Conservation (phyloP, 2,113 vertebrate species). For the Platichthys stellatus region DNA sequence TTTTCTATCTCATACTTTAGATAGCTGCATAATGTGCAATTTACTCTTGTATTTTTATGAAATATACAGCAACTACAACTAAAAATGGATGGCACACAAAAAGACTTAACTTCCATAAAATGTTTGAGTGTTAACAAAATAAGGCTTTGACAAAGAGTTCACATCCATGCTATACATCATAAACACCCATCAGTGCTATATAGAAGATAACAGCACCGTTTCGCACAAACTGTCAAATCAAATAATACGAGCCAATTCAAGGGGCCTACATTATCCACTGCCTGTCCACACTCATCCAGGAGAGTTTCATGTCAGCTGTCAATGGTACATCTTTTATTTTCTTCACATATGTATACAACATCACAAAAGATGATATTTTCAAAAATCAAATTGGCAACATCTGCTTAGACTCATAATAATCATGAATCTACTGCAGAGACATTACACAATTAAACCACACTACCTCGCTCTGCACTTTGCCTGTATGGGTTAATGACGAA, state of each 20-base stretch:
- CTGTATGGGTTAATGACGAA: conserved; percentile 34
- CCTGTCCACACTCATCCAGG: conserved; percentile 22
- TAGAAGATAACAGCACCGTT: conserved; percentile 46
- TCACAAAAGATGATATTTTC: conserved; percentile 43
- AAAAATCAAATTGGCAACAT: conserved; percentile 35
- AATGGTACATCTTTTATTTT: background rate
- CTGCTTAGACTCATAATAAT: conserved; percentile 14
- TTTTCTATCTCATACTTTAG: too few relatives aligned
- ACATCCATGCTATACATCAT: conserved; percentile 20
- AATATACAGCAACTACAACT: too few relatives aligned
- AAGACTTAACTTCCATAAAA: conserved; percentile 7
- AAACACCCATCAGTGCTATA: conserved; percentile 2
- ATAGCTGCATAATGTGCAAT: background rate
- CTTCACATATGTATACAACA: conserved; percentile 33
- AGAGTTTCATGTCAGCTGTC: conserved; percentile 32
- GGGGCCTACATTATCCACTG: conserved; percentile 47
- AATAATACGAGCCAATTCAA: conserved; percentile 26
- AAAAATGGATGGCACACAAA: too few relatives aligned
- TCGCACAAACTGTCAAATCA: conserved; percentile 10
- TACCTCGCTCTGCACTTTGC: conserved; percentile 31
- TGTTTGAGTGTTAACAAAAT: conserved; percentile 11
- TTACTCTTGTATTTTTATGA: background rate
- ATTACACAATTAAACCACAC: conserved; percentile 30
- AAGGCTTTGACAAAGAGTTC: conserved; percentile 17
- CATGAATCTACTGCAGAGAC: conserved; percentile 9